Percentiles rank a stretch among this genome's conserved stretches.
phyloP scores from a whole-genome alignment of 1,140 invertebrate genomes.

The Scaptomyza pallida region DNA sequence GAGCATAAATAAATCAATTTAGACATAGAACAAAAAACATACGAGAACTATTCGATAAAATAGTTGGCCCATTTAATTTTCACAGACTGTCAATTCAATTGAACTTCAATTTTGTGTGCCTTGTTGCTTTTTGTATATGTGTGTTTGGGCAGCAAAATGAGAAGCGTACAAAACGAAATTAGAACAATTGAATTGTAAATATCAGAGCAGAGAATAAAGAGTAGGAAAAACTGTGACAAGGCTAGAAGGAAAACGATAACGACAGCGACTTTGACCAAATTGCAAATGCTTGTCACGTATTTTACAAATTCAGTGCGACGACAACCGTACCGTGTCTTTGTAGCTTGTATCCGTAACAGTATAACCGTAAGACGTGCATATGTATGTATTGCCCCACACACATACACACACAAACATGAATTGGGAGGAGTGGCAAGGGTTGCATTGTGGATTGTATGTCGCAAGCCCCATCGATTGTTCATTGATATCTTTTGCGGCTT shows the following conservation, averaged over 20 bases:
- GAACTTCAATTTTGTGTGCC: conserved; percentile 60
- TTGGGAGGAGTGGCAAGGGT: neutral
- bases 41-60: conserved; percentile 43
- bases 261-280: conserved; percentile 57
- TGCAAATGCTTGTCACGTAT: conserved; percentile 82
- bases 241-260: conserved; percentile 25
- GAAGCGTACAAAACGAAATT: conserved; percentile 63
- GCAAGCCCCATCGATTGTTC: conserved; percentile 72
- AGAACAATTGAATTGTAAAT: conserved; percentile 83
- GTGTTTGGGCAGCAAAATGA: conserved; percentile 35
- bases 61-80: conserved; percentile 69
- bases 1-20: conserved; percentile 75
- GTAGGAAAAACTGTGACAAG: conserved; percentile 9
- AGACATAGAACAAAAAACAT: conserved; percentile 54
- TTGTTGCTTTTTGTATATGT: conserved; percentile 13
- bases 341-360: conserved; percentile 26
- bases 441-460: conserved; percentile 50
- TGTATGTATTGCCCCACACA: conserved; percentile 47
- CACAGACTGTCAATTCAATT: conserved; percentile 75
- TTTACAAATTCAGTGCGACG: conserved; percentile 81
- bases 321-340: conserved; percentile 56
- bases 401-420: conserved; percentile 7
- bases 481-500: conserved; percentile 76
- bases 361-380: conserved; percentile 45
- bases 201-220: conserved; percentile 52